Evolutionary conservation across 2,797 vertebrate genomes (phyloP).

Genomic region (Distichodus sexfasciatus): DNA sequence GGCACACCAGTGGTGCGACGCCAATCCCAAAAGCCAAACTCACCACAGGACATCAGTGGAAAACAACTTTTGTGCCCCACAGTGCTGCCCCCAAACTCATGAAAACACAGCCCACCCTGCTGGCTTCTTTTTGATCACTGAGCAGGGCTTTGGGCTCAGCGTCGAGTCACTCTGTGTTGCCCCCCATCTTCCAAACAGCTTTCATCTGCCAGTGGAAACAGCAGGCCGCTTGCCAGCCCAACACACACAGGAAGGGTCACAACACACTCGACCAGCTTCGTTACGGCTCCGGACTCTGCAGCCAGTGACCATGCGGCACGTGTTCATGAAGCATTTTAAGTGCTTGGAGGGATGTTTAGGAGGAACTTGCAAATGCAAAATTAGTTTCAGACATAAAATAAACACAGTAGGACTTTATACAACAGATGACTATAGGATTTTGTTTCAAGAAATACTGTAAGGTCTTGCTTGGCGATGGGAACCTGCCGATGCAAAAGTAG

Average conservation of each 20-base stretch:
- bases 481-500: too few species aligned
- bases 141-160: conserved; percentile 21
- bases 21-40: neutral
- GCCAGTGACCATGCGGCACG: neutral
- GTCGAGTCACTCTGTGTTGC: neutral
- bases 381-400: too few species aligned
- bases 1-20: neutral
- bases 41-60: conserved; percentile 16
- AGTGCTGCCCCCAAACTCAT: conserved; percentile 16
- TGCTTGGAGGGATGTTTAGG: neutral
- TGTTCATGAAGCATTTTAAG: neutral
- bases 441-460: too few species aligned
- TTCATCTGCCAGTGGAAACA: conserved; percentile 77
- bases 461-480: too few species aligned
- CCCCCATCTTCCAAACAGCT: conserved; percentile 62
- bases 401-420: too few species aligned
- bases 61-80: conserved; percentile 9
- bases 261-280: conserved; percentile 1
- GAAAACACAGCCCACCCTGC: neutral
- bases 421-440: too few species aligned
- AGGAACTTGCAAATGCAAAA: neutral
- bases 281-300: neutral
- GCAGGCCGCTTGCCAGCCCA: conserved; percentile 60
- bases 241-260: conserved; percentile 56
- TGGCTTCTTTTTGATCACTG: conserved; percentile 50